A percentile compares a stretch with the other conserved stretches of the same genome.
Evolutionary conservation across 2,888 invertebrate species (phyloP).

Genomic region (Diachrysia chrysitis): DNA sequence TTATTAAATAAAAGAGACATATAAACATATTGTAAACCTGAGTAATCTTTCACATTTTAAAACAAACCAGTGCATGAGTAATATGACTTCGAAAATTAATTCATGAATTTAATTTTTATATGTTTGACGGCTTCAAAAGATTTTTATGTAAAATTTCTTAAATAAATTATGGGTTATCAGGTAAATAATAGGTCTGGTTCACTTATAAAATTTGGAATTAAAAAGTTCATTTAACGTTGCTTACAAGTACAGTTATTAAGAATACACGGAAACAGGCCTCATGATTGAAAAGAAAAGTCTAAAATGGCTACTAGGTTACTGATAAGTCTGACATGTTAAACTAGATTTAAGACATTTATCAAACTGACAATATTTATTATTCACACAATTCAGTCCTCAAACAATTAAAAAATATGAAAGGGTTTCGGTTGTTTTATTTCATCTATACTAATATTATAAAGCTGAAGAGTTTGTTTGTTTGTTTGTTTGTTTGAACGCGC

Average conservation of each 20-base stretch:
- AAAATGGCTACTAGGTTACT: not conserved
- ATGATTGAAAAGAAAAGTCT: not conserved
- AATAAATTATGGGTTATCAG: not conserved
- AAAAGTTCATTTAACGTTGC: not conserved
- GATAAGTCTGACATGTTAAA: conserved; percentile 15
- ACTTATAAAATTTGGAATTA: no score
- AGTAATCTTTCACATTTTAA: not conserved
- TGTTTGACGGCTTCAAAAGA: conserved; percentile 4
- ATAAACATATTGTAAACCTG: not conserved
- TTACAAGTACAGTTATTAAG: not conserved
- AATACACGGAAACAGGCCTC: not conserved
- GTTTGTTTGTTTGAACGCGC: no score
- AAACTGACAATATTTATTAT: conserved; percentile 9
- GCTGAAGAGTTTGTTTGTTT: no score
- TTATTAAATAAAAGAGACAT: no score
- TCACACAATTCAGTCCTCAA: not conserved
- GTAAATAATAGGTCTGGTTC: not conserved
- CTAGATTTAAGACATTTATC: not conserved
- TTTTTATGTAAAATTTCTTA: not conserved
- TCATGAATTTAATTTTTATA: not conserved
- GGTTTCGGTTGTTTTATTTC: not conserved
- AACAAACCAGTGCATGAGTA: conserved; percentile 6
- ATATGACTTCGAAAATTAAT: not conserved
- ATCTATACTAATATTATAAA: no score
- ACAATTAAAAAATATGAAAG: not conserved